Percentiles rank a stretch among this genome's conserved stretches.
phyloP scores from a whole-genome alignment of 2,797 vertebrate genomes.

The Sarcophilus harrisii region DNA sequence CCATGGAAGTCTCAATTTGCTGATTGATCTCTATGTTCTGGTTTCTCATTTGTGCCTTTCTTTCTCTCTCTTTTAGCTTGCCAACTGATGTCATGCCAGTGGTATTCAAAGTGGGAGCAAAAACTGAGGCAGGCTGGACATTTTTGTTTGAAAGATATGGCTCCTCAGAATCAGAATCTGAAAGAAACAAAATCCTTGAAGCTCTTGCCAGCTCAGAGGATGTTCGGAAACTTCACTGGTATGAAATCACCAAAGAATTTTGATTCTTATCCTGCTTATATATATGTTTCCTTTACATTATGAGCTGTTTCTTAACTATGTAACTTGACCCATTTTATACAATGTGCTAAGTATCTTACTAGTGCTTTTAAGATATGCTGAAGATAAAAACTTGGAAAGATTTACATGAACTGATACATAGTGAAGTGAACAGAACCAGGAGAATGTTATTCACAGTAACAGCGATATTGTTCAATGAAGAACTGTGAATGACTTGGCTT shows the following conservation, averaged over 20 bases:
- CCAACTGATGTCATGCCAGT: conserved; percentile 91
- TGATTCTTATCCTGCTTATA: background rate
- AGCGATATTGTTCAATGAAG: no score
- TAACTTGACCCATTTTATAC: background rate
- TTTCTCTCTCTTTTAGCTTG: conserved; percentile 84
- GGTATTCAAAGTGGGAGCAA: conserved; percentile 91
- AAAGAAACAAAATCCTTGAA: conserved; percentile 92
- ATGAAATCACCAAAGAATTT: conserved; percentile 69
- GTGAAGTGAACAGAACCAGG: no score
- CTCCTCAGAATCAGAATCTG: conserved; percentile 86
- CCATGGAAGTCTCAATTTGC: rapidly evolving
- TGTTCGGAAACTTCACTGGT: conserved; percentile 88
- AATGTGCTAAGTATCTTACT: background rate
- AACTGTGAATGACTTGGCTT: no score
- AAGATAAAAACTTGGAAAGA: no score
- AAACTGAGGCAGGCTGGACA: conserved; percentile 87
- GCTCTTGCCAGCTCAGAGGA: conserved; percentile 92
- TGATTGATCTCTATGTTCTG: conserved; percentile 29
- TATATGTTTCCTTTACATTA: background rate
- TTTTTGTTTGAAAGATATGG: conserved; percentile 85
- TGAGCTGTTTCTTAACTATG: background rate
- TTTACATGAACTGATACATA: no score
- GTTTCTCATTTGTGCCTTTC: conserved; percentile 51
- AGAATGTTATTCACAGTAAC: no score
- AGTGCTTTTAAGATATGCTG: background rate